Evolutionary conservation across 2,797 vertebrate species (phyloP), one percentile per base, ranked within the genome.

Genomic region (Protonibea diacanthus): DNA sequence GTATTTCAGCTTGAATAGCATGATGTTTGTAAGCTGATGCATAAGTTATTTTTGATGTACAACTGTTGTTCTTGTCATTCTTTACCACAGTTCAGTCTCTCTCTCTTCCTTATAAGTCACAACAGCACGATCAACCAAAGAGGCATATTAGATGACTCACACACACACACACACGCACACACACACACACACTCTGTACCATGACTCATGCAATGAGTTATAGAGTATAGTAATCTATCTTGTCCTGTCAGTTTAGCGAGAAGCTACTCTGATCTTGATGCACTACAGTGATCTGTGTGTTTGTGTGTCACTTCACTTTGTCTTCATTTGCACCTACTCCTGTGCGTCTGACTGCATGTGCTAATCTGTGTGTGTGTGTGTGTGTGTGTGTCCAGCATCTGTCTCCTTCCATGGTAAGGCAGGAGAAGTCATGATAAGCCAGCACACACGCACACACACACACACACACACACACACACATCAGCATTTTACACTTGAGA

Each of bases 341-440:
- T 42, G 69, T 70, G 74, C 53, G 68, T 80, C 58, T 48, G 42
- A 14, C 55, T 63, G 68, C 62, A 17, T 65, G 33, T 51, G 38
- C 2, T 59, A 25, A 44, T 23, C 20, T 57, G 57, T 52, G 38
- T 38, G n/a, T 25, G 60, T 33, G 20, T 25, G 20, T 49, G 20
- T 7, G 14, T n/a, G 33, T 27, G 38, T 49, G 65, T 42, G n/a
- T 64, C 56, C 38, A 44, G 56, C 82, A 78, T 68, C 76, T 58
- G 75, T 85, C 71, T 86, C 42, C 53, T 63, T 77, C 76, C 20
- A 23, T 55, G 40, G 75, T 72, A 62, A 87, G 72, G 70, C 68
- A 70, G 76, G 38, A 84, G 66, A 74, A 90, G 81, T 91, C 81
- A 83, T 92, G 89, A 91, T 91, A 90, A 91, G 86, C 84, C 86